These are phyloP conservation scores for Amaurobius ferox DNA, from an alignment of 2,888 invertebrate species.

Conservation along the genomic window DNA sequence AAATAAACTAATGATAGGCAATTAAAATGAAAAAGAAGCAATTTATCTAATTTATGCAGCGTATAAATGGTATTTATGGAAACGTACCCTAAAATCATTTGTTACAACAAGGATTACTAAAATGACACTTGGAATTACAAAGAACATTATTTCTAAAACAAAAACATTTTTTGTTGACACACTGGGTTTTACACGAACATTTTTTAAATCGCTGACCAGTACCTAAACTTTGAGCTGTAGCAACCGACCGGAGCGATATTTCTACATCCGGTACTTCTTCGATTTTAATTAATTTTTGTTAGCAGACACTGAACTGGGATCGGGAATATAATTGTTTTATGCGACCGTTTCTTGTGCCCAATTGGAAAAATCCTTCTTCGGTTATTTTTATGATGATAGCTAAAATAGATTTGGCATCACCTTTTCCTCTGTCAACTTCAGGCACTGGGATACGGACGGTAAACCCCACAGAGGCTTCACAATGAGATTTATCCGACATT, in stretches of 20 bases:
- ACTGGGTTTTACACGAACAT: slow-evolving; percentile 56
- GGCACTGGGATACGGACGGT: slow-evolving; percentile 38
- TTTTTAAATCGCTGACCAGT: slow-evolving; percentile 53
- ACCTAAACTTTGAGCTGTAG: slow-evolving; percentile 43
- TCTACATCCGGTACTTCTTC: slow-evolving; percentile 29
- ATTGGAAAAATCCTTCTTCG: slow-evolving; percentile 14
- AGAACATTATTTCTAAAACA: slow-evolving; percentile 43
- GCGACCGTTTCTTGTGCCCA: slow-evolving; percentile 10
- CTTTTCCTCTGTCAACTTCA: slow-evolving; percentile 58
- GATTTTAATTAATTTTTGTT: slow-evolving; percentile 28
- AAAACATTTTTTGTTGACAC: slow-evolving; percentile 57
- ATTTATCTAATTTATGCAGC: slow-evolving; percentile 63
- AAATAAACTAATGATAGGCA: no score
- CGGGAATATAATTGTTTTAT: slow-evolving; percentile 16
- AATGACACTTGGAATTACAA: slow-evolving; percentile 40
- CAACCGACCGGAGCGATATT: slow-evolving; percentile 33
- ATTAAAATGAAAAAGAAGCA: slow-evolving; percentile 60
- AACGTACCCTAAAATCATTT: slow-evolving; percentile 56
- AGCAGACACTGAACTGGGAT: slow-evolving; percentile 19
- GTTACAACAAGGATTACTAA: slow-evolving; percentile 46
- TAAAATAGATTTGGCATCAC: slow-evolving; percentile 62
- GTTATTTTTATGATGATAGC: slow-evolving; percentile 22
- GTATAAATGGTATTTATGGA: slow-evolving; percentile 61
- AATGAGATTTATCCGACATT: slow-evolving; percentile 25
- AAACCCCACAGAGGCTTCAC: slow-evolving; percentile 33